A percentile compares a stretch with the other conserved stretches of the same genome.
Conservation (phyloP, 2,888 invertebrate genomes). For the Dinocampus coccinellae region DNA sequence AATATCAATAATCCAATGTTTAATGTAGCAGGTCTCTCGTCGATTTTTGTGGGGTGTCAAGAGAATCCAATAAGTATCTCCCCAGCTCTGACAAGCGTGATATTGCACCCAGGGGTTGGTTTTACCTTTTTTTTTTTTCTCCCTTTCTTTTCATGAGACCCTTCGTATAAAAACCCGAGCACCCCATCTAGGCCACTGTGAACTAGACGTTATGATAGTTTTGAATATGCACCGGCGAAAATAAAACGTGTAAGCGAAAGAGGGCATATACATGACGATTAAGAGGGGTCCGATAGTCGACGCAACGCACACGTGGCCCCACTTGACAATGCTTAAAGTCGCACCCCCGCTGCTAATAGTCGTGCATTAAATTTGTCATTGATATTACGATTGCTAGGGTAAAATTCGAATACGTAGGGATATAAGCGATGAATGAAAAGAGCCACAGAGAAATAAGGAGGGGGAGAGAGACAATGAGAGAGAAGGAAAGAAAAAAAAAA, state of each 20-base stretch:
- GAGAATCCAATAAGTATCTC: slow-evolving; percentile 63
- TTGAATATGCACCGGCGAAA: neutral
- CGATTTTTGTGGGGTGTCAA: slow-evolving; percentile 48
- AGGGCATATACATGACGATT: neutral
- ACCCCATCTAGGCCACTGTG: neutral
- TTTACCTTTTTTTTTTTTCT: slow-evolving; percentile 45
- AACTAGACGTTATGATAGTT: neutral
- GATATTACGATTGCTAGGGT: slow-evolving; percentile 60
- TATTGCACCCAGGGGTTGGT: slow-evolving; percentile 47
- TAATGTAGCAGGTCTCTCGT: slow-evolving; percentile 63
- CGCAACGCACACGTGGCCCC: slow-evolving; percentile 46
- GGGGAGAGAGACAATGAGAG: too few species aligned
- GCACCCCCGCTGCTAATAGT: slow-evolving; percentile 65
- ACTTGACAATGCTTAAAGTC: slow-evolving; percentile 45
- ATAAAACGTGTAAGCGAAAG: neutral
- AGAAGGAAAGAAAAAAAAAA: slow-evolving; percentile 24
- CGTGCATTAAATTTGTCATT: slow-evolving; percentile 67
- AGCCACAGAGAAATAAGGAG: too few species aligned
- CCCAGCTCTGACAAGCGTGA: slow-evolving; percentile 58
- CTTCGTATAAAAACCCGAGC: neutral
- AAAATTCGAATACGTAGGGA: slow-evolving; percentile 41
- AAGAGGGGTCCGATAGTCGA: slow-evolving; percentile 23
- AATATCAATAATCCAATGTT: slow-evolving; percentile 59
- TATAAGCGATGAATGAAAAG: slow-evolving; percentile 30
- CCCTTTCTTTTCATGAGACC: slow-evolving; percentile 12